These are phyloP conservation scores for Calliscelio sp. DNA, from an alignment of 2,888 invertebrate genomes.

Conservation along the genomic window DNA sequence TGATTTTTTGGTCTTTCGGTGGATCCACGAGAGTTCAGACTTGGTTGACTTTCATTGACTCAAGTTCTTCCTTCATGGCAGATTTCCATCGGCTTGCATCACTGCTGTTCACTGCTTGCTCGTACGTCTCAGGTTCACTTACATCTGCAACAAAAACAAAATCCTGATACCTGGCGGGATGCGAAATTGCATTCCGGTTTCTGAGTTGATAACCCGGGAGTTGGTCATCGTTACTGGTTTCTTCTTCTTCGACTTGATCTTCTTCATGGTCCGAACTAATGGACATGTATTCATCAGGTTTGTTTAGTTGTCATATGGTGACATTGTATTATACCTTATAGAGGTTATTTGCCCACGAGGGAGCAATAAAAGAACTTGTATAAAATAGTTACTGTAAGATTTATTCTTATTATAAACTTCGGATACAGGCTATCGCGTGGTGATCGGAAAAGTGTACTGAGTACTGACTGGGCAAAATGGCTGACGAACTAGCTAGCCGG, in stretches of 20 bases:
- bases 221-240: neutral
- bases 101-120: neutral
- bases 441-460: too few relatives aligned
- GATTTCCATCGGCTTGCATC: neutral
- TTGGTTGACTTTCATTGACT: conserved; percentile 50
- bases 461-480: too few relatives aligned
- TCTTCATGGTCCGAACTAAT: too few relatives aligned
- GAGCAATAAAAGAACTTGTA: too few relatives aligned
- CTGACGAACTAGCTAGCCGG: too few relatives aligned
- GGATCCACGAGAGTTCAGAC: conserved; percentile 46
- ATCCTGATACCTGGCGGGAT: neutral
- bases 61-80: conserved; percentile 51
- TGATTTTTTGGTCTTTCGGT: neutral
- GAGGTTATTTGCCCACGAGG: too few relatives aligned
- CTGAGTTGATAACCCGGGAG: neutral
- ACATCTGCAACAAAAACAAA: neutral
- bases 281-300: too few relatives aligned
- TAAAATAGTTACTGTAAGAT: too few relatives aligned
- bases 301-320: too few relatives aligned
- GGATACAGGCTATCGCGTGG: too few relatives aligned
- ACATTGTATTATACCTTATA: too few relatives aligned
- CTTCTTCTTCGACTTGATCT: neutral
- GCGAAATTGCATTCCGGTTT: neutral
- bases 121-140: neutral
- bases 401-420: too few relatives aligned